These are phyloP conservation scores for Hyperoodon ampullatus DNA, from an alignment of 2,113 vertebrate genomes.

Conservation along the genomic window DNA sequence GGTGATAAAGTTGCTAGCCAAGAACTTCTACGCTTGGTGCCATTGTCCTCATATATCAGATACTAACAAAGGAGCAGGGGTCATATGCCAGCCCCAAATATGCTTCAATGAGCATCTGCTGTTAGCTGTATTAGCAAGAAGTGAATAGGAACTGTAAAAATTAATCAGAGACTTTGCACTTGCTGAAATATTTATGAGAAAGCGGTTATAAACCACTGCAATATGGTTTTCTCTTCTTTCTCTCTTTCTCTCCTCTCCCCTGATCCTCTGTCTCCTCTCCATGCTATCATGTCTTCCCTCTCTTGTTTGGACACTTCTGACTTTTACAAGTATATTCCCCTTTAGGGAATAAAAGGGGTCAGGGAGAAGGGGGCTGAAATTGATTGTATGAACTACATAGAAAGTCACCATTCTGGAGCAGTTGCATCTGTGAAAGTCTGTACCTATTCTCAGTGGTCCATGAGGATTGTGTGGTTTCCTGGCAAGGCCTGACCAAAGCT, in stretches of 20 bases:
- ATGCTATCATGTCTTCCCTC: not conserved
- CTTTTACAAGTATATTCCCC: constrained; percentile 13
- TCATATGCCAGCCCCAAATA: not conserved
- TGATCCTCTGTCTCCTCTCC: not conserved
- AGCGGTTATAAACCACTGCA: not conserved
- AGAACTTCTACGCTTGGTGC: not conserved
- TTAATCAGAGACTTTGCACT: not conserved
- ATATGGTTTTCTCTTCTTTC: not conserved
- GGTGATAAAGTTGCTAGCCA: not conserved
- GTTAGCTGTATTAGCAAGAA: not conserved
- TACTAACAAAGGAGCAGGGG: not conserved
- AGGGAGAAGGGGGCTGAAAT: constrained; percentile 9
- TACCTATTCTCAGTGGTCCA: not conserved
- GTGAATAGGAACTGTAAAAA: constrained; percentile 26
- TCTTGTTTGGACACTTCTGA: not conserved
- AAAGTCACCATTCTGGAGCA: constrained; percentile 24
- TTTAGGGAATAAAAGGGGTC: not conserved
- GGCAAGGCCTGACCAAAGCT: not conserved
- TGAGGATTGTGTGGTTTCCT: not conserved
- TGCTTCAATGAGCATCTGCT: not conserved
- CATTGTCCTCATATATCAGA: not conserved
- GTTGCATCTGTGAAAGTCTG: constrained; percentile 18
- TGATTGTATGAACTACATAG: not conserved
- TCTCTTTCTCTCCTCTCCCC: not conserved
- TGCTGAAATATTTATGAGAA: constrained; percentile 37